Evolutionary conservation across 2,797 vertebrate genomes (phyloP), one percentile per base, ranked within the genome.

Genomic region (Molossus alvarezi): DNA sequence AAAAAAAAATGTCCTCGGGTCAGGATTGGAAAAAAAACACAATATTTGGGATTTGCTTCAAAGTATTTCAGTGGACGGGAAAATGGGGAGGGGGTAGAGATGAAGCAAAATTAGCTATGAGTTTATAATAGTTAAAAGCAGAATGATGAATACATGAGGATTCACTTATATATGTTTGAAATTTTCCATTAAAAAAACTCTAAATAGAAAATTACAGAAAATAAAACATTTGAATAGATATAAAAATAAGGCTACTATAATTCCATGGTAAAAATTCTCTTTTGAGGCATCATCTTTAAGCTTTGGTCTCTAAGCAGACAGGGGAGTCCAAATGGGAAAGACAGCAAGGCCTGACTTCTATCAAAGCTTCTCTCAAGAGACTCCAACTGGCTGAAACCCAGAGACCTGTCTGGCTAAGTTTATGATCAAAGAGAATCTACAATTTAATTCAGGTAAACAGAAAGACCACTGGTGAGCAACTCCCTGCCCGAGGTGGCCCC

Each of bases 161-260:
- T 77, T 89, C 67, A 86, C 45, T 92, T 85, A 73, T 12, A 10
- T 48, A 80, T 21, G 41, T 58, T 55, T 95, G 25, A 71, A 83
- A 76, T 90, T 82, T 83, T 77, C 91, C 90, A 83, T 60, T 62
- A 93, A 77, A 64, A 93, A 48, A 55, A 15, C 23, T 45, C 80
- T 85, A 81, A 33, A 53, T 84, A 88, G 51, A 89, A 96, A 93
- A 88, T 82, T 64, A 88, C 21, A 95, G 45, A 77, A 76, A 92
- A 80, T 29, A 71, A 87, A 92, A 17, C 83, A 85, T 58, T 45
- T 93, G 41, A 92, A 67, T 45, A 93, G 51, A 15, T 62, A 90
- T n/a, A 33, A 95, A 96, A 91, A 95, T 65, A n/a, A 90, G 53
- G 8, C 29, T 51, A 53, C 37, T 65, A n/a, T 9, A 89, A 88